Conservation (phyloP, 2,113 vertebrate species). For the Percina caprodes region DNA sequence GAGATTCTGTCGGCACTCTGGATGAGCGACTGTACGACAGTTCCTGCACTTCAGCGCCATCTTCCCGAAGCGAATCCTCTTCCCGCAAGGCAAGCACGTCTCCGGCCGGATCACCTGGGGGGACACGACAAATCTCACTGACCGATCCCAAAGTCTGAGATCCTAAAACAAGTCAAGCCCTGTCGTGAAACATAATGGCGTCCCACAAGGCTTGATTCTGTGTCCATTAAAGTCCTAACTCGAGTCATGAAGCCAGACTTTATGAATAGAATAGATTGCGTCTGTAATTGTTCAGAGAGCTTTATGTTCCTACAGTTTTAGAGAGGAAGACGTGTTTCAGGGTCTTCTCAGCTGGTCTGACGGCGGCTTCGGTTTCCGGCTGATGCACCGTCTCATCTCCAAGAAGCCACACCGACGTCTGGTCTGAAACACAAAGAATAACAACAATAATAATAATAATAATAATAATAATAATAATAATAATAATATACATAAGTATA, state of each 20-base stretch:
- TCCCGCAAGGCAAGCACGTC: constrained; percentile 82
- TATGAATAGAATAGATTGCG: too few relatives aligned
- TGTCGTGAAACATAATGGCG: too few relatives aligned
- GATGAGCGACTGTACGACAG: constrained; percentile 85
- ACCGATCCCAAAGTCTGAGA: neutral
- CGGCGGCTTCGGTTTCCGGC: constrained; percentile 5
- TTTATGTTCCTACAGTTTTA: constrained; percentile 81
- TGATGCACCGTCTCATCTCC: neutral
- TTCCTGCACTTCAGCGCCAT: constrained; percentile 85
- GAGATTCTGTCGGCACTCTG: constrained; percentile 81
- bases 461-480: too few relatives aligned
- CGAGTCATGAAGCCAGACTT: too few relatives aligned
- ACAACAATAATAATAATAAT: too few relatives aligned
- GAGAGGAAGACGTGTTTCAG: constrained; percentile 83
- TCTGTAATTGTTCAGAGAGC: too few relatives aligned
- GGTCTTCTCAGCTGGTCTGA: constrained; percentile 31
- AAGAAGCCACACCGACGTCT: constrained; percentile 66
- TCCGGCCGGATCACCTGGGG: constrained; percentile 88
- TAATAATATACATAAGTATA: too few relatives aligned
- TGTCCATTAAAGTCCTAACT: too few relatives aligned
- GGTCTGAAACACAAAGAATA: constrained; percentile 64
- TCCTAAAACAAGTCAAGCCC: too few relatives aligned
- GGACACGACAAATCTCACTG: neutral
- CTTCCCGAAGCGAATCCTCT: constrained; percentile 88
- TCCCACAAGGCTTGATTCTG: too few relatives aligned